Percentiles rank a stretch among this genome's conserved stretches.
Evolutionary conservation across 2,797 vertebrate genomes (phyloP).

Genomic region (Falco novaeseelandiae): DNA sequence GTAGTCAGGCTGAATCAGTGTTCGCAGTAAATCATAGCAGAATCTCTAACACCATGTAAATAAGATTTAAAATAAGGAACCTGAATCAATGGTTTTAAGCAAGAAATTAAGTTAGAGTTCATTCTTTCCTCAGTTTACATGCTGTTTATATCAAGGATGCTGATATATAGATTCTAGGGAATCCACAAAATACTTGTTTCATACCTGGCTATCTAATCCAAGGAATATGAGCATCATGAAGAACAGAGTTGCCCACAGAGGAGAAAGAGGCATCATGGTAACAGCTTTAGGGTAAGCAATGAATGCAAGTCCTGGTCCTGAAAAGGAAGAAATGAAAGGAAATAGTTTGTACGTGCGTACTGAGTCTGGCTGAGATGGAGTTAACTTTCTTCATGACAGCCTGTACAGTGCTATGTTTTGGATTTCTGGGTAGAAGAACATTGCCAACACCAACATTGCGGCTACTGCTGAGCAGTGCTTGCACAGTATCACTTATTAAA

Average conservation of each 20-base stretch:
- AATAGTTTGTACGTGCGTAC: not conserved
- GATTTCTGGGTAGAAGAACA: not conserved
- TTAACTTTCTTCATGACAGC: not conserved
- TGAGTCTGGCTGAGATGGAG: not conserved
- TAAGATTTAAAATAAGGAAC: not conserved
- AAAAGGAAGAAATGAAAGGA: not conserved
- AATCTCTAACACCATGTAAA: not conserved
- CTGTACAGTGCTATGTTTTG: not conserved
- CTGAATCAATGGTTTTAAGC: not conserved
- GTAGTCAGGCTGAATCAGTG: not conserved
- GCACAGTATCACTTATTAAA: not conserved
- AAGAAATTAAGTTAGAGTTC: not conserved
- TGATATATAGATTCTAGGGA: not conserved
- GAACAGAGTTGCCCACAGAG: constrained; percentile 95
- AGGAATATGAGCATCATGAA: constrained; percentile 99
- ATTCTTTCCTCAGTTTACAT: not conserved
- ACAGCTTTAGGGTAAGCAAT: constrained; percentile 98
- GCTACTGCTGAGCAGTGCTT: not conserved
- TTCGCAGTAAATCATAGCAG: not conserved
- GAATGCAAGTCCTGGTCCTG: constrained; percentile 95
- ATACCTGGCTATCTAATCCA: constrained; percentile 96
- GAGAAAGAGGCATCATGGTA: constrained; percentile 98
- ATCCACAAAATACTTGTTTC: not conserved
- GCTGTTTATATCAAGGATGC: not conserved
- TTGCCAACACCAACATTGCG: not conserved